Evolutionary conservation across 2,113 vertebrate genomes (phyloP).

Genomic region (Rhizomys pruinosus): DNA sequence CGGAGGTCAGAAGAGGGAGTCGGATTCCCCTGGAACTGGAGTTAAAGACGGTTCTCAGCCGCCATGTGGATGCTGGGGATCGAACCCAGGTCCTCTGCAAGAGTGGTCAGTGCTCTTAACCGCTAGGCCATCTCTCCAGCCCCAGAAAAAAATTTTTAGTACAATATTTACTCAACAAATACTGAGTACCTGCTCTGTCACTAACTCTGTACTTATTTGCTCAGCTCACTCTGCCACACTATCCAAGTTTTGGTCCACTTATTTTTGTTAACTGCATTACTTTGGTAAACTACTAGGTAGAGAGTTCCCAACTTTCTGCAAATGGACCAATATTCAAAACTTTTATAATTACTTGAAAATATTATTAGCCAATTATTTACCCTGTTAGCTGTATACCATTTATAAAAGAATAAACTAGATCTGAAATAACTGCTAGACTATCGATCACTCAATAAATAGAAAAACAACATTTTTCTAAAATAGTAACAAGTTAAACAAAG

Average conservation of each 20-base stretch:
- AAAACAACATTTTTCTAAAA: constrained; percentile 1
- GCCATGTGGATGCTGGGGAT: too few relatives aligned
- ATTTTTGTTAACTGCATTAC: neutral
- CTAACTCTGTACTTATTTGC: neutral
- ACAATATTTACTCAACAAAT: too few relatives aligned
- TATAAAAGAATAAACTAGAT: constrained; percentile 7
- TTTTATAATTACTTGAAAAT: neutral
- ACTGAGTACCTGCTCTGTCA: too few relatives aligned
- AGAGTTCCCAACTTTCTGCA: neutral
- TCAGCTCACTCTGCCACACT: neutral
- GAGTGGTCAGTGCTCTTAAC: too few relatives aligned
- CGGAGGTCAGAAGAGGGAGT: too few relatives aligned
- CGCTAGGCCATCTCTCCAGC: too few relatives aligned
- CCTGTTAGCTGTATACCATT: neutral
- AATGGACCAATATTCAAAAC: constrained; percentile 2
- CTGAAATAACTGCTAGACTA: neutral
- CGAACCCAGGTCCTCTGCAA: too few relatives aligned
- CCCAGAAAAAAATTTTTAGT: too few relatives aligned
- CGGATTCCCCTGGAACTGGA: too few relatives aligned
- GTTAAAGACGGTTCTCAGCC: too few relatives aligned
- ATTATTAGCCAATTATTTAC: neutral
- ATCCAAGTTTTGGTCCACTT: too few relatives aligned
- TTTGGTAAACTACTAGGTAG: neutral
- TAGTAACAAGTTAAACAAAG: neutral
- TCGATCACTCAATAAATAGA: neutral